Evolutionary conservation across 2,888 invertebrate species (phyloP).

Genomic region (Nemotelus nigrinus): DNA sequence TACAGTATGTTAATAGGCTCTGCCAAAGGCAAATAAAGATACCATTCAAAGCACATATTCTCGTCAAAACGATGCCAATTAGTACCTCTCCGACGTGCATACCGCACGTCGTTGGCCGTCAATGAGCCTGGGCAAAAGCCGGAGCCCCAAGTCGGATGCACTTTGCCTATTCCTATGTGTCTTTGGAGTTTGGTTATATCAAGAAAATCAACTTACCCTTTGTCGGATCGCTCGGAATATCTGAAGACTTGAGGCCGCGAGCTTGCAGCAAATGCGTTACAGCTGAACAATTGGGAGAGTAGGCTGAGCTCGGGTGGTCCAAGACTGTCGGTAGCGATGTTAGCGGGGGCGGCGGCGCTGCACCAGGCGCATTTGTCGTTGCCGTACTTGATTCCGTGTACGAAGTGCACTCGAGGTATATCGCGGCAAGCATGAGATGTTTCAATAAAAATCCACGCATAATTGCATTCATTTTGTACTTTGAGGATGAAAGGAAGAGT

Average conservation of each 20-base stretch:
- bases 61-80: slow-evolving; percentile 17
- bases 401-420: slow-evolving; percentile 32
- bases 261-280: slow-evolving; percentile 35
- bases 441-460: slow-evolving; percentile 23
- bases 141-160: no score
- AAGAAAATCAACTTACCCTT: slow-evolving; percentile 37
- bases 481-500: neutral
- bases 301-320: neutral
- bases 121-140: neutral
- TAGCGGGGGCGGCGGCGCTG: slow-evolving; percentile 9
- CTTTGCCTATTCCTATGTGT: neutral
- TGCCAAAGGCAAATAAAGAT: neutral
- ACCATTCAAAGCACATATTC: neutral
- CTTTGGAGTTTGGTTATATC: neutral
- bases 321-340: neutral
- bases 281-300: slow-evolving; percentile 33
- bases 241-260: slow-evolving; percentile 37
- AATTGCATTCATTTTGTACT: slow-evolving; percentile 29
- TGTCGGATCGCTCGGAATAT: slow-evolving; percentile 39
- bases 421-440: slow-evolving; percentile 33
- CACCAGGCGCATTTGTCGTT: slow-evolving; percentile 32
- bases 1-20: no score
- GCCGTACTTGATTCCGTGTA: slow-evolving; percentile 19
- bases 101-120: neutral
- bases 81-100: slow-evolving; percentile 1